Evolutionary conservation across 2,113 vertebrate species (phyloP).

Genomic region (Benitochromis conjunctus): DNA sequence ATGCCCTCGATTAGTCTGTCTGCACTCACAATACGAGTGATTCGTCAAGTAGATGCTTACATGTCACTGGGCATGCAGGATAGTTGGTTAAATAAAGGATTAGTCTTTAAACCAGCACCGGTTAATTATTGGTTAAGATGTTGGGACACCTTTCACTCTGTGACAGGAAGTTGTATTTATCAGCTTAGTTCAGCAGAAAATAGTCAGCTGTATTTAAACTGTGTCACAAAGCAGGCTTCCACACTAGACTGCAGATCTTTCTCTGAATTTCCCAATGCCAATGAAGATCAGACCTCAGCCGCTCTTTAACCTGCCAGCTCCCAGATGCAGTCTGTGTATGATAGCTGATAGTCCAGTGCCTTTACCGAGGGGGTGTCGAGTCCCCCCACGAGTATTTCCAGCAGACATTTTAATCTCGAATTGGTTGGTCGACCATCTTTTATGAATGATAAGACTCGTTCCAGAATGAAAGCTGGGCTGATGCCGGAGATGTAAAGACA

Average conservation of each 20-base stretch:
- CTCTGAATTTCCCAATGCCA: background rate
- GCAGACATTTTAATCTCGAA: background rate
- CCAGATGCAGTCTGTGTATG: accelerated
- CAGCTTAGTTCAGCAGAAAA: background rate
- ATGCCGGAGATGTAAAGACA: background rate
- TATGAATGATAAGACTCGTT: background rate
- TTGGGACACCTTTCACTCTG: background rate
- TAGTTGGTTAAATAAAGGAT: background rate
- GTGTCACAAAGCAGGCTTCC: background rate
- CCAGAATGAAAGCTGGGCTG: background rate
- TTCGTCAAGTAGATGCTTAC: background rate
- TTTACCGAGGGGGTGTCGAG: background rate
- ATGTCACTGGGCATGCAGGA: background rate
- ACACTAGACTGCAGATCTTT: background rate
- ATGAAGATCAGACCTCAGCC: background rate
- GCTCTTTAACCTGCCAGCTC: background rate
- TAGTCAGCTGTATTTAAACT: background rate
- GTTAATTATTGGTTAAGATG: background rate
- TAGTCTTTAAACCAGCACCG: background rate
- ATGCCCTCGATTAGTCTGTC: background rate
- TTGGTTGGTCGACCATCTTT: background rate
- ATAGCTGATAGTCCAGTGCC: background rate
- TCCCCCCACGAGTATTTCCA: background rate
- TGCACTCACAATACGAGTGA: background rate
- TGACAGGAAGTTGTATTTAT: background rate